Conservation (phyloP, 2,888 invertebrate species). For the Netelia fuscicornis region DNA sequence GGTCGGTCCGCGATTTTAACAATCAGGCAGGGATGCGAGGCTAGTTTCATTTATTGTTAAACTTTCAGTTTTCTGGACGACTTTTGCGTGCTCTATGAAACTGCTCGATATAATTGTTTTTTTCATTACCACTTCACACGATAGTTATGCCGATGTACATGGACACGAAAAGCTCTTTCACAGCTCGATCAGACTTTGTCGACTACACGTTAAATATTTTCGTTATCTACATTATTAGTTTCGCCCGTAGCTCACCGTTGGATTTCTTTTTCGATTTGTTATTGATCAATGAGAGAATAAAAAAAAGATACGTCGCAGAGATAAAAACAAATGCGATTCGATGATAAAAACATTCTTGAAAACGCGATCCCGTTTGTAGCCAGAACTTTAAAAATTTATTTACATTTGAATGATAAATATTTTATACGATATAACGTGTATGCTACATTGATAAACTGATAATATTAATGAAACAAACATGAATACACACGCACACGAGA, state of each 20-base stretch:
- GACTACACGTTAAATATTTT: slow-evolving; percentile 1
- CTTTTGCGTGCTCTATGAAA: slow-evolving; percentile 36
- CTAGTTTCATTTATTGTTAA: slow-evolving; percentile 57
- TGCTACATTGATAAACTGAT: slow-evolving; percentile 31
- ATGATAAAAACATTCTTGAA: neutral
- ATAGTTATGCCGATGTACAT: slow-evolving; percentile 6
- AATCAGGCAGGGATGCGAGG: slow-evolving; percentile 19
- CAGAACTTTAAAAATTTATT: neutral
- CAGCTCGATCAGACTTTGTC: slow-evolving; percentile 16
- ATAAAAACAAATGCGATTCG: neutral
- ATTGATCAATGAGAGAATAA: neutral
- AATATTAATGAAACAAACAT: neutral
- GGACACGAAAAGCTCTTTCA: neutral
- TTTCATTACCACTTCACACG: neutral
- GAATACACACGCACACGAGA: neutral
- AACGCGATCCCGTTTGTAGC: slow-evolving; percentile 3
- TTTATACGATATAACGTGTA: slow-evolving; percentile 38
- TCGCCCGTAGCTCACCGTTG: neutral
- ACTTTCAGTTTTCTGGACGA: slow-evolving; percentile 66
- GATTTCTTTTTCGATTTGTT: neutral
- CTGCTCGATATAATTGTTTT: slow-evolving; percentile 1
- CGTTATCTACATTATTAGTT: neutral
- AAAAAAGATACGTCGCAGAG: neutral
- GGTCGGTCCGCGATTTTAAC: slow-evolving; percentile 48
- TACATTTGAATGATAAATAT: slow-evolving; percentile 33